Evolutionary conservation across 2,888 invertebrate species (phyloP).

Genomic region (Falcaria lacertinaria): DNA sequence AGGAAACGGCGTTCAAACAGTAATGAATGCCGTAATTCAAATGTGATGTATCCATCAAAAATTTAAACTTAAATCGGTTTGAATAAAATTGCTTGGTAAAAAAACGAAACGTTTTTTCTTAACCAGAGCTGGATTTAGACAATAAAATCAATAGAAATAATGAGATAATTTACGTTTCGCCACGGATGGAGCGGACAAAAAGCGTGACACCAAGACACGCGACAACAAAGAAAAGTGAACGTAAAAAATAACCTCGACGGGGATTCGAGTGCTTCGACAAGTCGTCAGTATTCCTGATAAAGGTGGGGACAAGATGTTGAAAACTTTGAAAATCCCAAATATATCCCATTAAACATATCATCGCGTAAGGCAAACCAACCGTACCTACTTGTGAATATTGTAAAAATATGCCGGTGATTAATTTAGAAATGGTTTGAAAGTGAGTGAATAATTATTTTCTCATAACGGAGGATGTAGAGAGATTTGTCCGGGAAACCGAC

Average conservation of each 20-base stretch:
- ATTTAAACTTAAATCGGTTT: neutral
- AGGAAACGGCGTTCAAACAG: neutral
- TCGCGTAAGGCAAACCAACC: neutral
- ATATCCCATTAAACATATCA: neutral
- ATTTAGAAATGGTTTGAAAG: slow-evolving; percentile 3
- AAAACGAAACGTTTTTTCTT: slow-evolving; percentile 17
- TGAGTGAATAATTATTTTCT: slow-evolving; percentile 1
- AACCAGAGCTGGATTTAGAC: slow-evolving; percentile 24
- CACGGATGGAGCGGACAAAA: slow-evolving; percentile 48
- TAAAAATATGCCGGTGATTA: neutral
- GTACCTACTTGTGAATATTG: neutral
- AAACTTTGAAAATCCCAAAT: neutral
- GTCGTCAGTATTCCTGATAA: slow-evolving; percentile 5
- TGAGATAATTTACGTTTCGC: slow-evolving; percentile 59
- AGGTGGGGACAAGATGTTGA: slow-evolving; percentile 3
- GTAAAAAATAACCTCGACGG: slow-evolving; percentile 10
- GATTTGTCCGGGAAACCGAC: slow-evolving; percentile 1
- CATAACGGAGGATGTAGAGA: slow-evolving; percentile 1
- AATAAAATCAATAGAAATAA: slow-evolving; percentile 51
- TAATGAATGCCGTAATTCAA: slow-evolving; percentile 8
- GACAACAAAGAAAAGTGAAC: slow-evolving; percentile 54
- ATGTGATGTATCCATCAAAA: neutral
- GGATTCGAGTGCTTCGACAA: slow-evolving; percentile 10
- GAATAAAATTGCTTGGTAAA: slow-evolving; percentile 9
- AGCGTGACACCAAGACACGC: slow-evolving; percentile 59